Base-by-base conservation (phyloP, 1,140 invertebrate genomes). In the Homarus americanus region DNA sequence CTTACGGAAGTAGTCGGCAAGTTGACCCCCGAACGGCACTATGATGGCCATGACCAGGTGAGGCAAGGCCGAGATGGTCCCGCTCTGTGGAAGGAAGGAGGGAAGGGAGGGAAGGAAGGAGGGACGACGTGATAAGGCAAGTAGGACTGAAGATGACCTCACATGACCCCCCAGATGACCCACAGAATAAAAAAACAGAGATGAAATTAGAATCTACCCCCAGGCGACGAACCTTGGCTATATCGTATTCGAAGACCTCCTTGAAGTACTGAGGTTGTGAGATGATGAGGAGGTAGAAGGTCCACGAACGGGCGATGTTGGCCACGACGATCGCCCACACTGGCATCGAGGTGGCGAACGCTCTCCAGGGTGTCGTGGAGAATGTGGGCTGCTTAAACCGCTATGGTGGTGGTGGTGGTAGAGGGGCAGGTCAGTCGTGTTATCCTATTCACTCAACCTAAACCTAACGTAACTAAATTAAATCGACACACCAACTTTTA, bases 221-320 rank as follows among this genome's bases (percentile, higher is more conserved):
- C n/a, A n/a, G n/a, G 0, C 12, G 17, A 84, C 4, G 24, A 94
- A 99, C 98, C 96, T 99, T 97, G 91, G 97, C 97, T 83, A 99
- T 97, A 91, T 97, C 95, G 94, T 98, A 97, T 79, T 96, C 95
- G 93, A 99, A 99, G 73, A 97, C 97, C 93, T 98, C 97, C 93
- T 97, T 97, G 94, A 99, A 97, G 94, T 99, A 99, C 20, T 96
- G 97, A 2, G 98, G 97, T 94, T 99, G 99, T 92, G 98, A 99
- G 76, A 99, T 96, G n/a, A 99, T 98, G 28, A 99, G 96, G 24
- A 99, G 95, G 95, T 99, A 99, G 94, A 99, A 99, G 93, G 99
- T 99, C 99, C 99, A 99, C n/a, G 98, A 99, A 86, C 99, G 96
- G 94, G 99, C 99, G 94, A 99, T 99, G 94, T 99, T 99, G 4